These are phyloP conservation scores for Xyrichtys novacula DNA, from an alignment of 2,797 vertebrate species.

Conservation along the genomic window DNA sequence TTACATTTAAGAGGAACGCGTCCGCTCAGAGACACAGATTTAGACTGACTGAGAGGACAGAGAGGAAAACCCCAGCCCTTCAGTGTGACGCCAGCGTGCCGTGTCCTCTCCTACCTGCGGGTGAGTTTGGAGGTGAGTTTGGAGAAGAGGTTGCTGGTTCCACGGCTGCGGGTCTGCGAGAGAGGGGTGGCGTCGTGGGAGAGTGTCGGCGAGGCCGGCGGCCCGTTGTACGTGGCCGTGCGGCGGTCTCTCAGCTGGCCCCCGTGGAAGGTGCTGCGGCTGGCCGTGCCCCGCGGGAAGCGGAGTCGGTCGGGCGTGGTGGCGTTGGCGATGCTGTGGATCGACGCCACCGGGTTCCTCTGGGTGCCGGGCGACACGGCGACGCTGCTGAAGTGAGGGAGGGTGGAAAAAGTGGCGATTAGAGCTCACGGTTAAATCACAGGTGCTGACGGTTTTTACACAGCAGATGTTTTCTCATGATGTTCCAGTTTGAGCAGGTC, in stretches of 20 bases:
- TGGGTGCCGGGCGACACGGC: slow-evolving; percentile 87
- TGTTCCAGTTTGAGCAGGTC: neutral
- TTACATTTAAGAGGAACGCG: neutral
- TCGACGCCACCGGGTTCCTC: slow-evolving; percentile 94
- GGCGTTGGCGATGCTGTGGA: slow-evolving; percentile 94
- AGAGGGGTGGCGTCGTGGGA: slow-evolving; percentile 93
- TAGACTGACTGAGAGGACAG: slow-evolving; percentile 15
- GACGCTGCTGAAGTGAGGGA: slow-evolving; percentile 74
- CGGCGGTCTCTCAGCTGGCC: slow-evolving; percentile 95
- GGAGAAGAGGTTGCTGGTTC: slow-evolving; percentile 96
- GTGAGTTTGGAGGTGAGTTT: slow-evolving; percentile 98
- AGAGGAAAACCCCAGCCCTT: slow-evolving; percentile 6
- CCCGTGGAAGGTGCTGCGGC: slow-evolving; percentile 96
- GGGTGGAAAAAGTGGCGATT: neutral
- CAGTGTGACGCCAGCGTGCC: neutral
- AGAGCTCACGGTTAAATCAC: neutral
- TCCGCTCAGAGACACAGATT: neutral
- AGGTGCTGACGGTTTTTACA: slow-evolving; percentile 8
- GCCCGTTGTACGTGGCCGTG: slow-evolving; percentile 97
- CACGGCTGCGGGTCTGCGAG: slow-evolving; percentile 93
- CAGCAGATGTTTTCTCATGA: slow-evolving; percentile 23
- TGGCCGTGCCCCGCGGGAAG: slow-evolving; percentile 94
- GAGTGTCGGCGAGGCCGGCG: slow-evolving; percentile 94
- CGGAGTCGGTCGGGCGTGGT: slow-evolving; percentile 94
- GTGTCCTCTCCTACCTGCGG: slow-evolving; percentile 88